These are phyloP conservation scores for Vanessa tameamea DNA, from an alignment of 1,140 invertebrate species.

Conservation along the genomic window DNA sequence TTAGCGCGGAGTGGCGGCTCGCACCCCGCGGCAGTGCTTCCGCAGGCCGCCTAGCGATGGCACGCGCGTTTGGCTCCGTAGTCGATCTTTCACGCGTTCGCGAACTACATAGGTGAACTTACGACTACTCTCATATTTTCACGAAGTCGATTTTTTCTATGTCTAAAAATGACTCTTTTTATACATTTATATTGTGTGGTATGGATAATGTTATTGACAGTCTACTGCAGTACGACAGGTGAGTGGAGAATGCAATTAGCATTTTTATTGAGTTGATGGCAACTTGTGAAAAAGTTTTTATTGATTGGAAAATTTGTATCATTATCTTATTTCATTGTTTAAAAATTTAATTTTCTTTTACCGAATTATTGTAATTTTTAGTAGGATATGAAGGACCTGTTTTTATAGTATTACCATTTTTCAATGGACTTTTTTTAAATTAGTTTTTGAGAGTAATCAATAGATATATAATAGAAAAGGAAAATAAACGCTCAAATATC, in stretches of 20 bases:
- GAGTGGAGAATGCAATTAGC: conserved; percentile 66
- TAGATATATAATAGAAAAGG: not conserved
- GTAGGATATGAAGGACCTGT: too few relatives aligned
- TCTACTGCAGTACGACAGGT: conserved; percentile 73
- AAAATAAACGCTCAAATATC: not conserved
- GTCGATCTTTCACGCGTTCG: conserved; percentile 45
- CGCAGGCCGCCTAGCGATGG: conserved; percentile 66
- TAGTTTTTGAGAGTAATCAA: too few relatives aligned
- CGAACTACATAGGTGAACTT: conserved; percentile 64
- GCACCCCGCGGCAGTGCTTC: conserved; percentile 75
- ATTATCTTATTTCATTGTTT: not conserved
- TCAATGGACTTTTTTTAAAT: too few relatives aligned
- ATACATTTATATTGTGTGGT: conserved; percentile 76
- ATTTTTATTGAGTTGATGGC: conserved; percentile 66
- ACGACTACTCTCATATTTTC: not conserved
- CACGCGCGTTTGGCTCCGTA: conserved; percentile 55
- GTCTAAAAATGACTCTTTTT: conserved; percentile 75
- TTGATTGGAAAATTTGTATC: conserved; percentile 37
- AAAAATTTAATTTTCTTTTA: too few relatives aligned
- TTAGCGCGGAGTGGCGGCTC: conserved; percentile 54
- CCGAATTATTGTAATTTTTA: too few relatives aligned
- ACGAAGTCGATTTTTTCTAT: conserved; percentile 19
- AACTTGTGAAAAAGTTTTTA: conserved; percentile 58
- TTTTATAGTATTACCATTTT: too few relatives aligned
- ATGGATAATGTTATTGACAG: conserved; percentile 68